phyloP scores from a whole-genome alignment of 2,113 vertebrate species.

The Cervus canadensis region DNA sequence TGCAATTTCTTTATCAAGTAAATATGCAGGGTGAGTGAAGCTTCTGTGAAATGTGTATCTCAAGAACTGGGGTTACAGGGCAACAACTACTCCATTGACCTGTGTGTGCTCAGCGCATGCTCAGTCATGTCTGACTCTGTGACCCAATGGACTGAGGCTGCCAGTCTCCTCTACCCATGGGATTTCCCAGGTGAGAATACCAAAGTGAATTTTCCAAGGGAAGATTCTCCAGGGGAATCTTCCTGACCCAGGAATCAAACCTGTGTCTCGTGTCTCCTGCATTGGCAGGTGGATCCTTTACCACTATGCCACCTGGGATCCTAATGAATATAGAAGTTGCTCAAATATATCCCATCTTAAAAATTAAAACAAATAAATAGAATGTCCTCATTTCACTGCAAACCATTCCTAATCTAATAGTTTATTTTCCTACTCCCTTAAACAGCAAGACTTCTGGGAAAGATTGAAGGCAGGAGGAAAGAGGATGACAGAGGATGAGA shows the following conservation, averaged over 20 bases:
- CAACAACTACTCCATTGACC: not conserved
- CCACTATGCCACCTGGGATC: not conserved
- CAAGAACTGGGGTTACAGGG: not conserved
- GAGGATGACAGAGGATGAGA: not conserved
- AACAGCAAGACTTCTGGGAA: not conserved
- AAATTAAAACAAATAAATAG: not conserved
- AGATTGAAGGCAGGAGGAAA: not conserved
- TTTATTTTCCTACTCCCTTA: not conserved
- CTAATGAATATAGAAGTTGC: not conserved
- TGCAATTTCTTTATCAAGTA: not conserved
- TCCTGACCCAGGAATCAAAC: not conserved
- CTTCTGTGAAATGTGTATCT: not conserved
- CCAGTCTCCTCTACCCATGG: not conserved
- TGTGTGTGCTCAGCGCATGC: not conserved
- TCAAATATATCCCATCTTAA: not conserved
- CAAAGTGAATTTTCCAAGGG: not conserved
- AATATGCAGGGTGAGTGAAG: not conserved
- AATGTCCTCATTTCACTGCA: not conserved
- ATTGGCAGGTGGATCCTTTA: not conserved
- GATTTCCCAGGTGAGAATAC: not conserved
- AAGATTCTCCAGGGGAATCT: not conserved
- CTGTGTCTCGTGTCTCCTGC: not conserved
- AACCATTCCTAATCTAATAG: not conserved
- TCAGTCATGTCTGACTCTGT: not conserved
- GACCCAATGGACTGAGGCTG: fast-evolving